A percentile compares a stretch with the other conserved stretches of the same genome.
phyloP scores from a whole-genome alignment of 2,797 vertebrate species.

The Melanotaenia parkinsoni region DNA sequence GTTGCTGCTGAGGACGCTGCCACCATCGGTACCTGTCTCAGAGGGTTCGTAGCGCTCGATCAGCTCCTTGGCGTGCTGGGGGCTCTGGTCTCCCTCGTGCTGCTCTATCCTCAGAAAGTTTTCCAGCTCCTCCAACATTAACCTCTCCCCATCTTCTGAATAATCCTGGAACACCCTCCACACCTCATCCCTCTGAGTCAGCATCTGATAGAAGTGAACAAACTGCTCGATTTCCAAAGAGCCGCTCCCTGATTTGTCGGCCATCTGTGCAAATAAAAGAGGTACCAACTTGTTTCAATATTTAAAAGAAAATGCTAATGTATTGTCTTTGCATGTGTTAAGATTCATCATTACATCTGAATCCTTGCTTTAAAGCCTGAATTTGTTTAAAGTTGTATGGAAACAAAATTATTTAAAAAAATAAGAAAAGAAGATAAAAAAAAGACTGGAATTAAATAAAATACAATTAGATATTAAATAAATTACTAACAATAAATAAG shows the following conservation, averaged over 20 bases:
- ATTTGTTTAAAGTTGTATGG: no score
- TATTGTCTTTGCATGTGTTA: no score
- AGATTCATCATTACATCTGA: no score
- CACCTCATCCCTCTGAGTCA: conserved; percentile 91
- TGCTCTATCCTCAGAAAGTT: conserved; percentile 90
- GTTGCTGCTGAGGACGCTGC: neutral
- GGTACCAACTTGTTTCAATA: neutral
- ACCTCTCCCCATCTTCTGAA: conserved; percentile 89
- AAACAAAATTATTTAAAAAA: no score
- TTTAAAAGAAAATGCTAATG: no score
- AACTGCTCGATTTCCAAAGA: conserved; percentile 92
- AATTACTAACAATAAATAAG: no score
- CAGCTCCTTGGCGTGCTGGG: conserved; percentile 86
- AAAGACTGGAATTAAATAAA: no score
- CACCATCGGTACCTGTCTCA: conserved; percentile 82
- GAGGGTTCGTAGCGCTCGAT: conserved; percentile 91
- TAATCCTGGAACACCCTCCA: conserved; percentile 90
- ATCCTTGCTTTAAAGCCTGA: no score
- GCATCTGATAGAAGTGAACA: conserved; percentile 93
- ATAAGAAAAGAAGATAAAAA: no score
- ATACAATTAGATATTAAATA: no score
- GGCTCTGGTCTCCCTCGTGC: conserved; percentile 80
- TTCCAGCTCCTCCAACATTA: conserved; percentile 90
- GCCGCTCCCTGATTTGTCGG: conserved; percentile 87
- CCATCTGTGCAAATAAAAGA: conserved; percentile 80